These are phyloP conservation scores for Montipora sp. DNA, from an alignment of 64 coral and sea anemone species.

Conservation along the genomic window DNA sequence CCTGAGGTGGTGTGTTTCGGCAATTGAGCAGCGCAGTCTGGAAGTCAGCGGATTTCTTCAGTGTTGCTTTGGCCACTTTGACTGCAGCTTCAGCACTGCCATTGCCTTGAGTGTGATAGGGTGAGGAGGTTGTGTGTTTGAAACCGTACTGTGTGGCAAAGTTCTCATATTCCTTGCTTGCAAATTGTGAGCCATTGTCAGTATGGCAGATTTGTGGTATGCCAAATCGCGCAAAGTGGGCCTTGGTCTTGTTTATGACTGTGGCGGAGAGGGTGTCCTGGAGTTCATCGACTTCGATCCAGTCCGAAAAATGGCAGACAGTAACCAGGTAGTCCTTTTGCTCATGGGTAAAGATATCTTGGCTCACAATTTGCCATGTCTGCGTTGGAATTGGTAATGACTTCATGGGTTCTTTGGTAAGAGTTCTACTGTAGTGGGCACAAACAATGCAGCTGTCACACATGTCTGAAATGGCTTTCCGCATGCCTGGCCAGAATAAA, in stretches of 20 bases:
- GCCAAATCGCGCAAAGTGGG: no score
- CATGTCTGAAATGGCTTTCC: constrained; percentile 40
- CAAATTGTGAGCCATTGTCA: constrained; percentile 71
- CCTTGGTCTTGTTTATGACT: no score
- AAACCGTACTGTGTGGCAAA: no score
- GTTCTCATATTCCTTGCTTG: neutral
- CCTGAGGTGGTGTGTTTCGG: constrained; percentile 64
- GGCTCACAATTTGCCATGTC: constrained; percentile 71
- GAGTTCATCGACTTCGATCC: constrained; percentile 56
- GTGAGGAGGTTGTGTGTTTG: no score
- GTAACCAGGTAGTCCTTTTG: constrained; percentile 40
- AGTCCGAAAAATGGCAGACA: constrained; percentile 67
- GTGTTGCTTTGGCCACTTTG: constrained; percentile 27
- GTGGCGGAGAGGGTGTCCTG: constrained; percentile 16
- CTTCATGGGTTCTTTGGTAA: constrained; percentile 61
- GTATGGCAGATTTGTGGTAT: constrained; percentile 39
- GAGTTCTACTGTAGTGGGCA: constrained; percentile 26
- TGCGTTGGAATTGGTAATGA: constrained; percentile 31
- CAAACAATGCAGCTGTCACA: constrained; percentile 42
- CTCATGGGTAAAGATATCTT: constrained; percentile 26
- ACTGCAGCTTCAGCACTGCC: constrained; percentile 19
- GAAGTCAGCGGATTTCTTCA: constrained; percentile 21
- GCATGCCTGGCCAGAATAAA: constrained; percentile 63
- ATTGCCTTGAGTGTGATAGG: constrained; percentile 25
- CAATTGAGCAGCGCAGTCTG: constrained; percentile 49